Evolutionary conservation across 2,113 vertebrate species (phyloP).

Genomic region (Poicephalus gulielmi): DNA sequence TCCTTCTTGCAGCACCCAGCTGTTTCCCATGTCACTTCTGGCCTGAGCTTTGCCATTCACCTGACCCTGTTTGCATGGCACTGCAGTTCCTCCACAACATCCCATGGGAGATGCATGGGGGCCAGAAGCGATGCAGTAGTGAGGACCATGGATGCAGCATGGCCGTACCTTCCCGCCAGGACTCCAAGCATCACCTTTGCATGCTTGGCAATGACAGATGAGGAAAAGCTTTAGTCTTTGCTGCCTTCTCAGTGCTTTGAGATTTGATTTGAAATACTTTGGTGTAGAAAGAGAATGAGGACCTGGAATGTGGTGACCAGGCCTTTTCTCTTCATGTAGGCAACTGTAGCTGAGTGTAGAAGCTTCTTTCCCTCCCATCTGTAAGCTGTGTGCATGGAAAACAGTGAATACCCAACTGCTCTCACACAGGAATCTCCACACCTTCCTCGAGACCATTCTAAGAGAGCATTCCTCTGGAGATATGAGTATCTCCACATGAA

Average conservation of each 20-base stretch:
- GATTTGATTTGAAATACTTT: not conserved
- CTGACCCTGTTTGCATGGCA: not conserved
- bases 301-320: not conserved
- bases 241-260: rapidly evolving
- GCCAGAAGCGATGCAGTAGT: not conserved
- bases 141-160: not conserved
- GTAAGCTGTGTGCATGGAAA: not conserved
- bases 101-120: rapidly evolving
- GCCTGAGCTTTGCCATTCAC: not conserved
- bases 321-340: not conserved
- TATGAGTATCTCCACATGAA: not conserved
- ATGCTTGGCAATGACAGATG: not conserved
- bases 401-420: not conserved
- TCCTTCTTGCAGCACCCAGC: not conserved
- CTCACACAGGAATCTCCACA: not conserved
- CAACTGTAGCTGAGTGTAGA: not conserved
- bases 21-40: not conserved
- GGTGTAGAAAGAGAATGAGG: not conserved
- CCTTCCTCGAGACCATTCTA: not conserved
- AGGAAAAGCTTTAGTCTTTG: not conserved
- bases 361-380: not conserved
- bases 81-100: not conserved
- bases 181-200: not conserved
- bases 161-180: rapidly evolving
- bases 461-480: not conserved